Evolutionary conservation across 2,113 vertebrate genomes (phyloP).

Genomic region (Brienomyrus brachyistius): DNA sequence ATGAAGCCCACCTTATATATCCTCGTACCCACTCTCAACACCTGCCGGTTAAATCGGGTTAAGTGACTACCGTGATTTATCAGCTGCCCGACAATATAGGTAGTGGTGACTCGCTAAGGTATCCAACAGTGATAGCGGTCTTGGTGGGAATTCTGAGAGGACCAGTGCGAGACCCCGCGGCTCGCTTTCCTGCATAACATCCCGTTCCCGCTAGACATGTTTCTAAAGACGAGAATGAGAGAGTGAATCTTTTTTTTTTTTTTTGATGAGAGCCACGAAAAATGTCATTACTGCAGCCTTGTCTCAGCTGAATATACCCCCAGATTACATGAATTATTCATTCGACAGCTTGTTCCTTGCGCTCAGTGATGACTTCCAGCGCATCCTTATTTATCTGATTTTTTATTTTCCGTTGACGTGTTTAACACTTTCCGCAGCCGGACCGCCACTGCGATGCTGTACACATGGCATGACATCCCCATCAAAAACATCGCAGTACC

Average conservation of each 20-base stretch:
- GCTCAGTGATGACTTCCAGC: not conserved
- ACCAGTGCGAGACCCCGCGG: not conserved
- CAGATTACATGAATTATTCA: conserved; percentile 13
- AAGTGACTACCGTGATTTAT: not conserved
- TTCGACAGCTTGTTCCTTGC: not conserved
- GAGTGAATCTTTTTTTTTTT: not conserved
- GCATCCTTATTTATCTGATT: not conserved
- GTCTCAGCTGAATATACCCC: not conserved
- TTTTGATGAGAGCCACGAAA: not conserved
- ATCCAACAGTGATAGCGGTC: not conserved
- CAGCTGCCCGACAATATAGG: not conserved
- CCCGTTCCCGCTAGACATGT: not conserved
- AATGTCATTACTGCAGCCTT: conserved; percentile 2
- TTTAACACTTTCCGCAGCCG: not conserved
- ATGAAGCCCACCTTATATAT: not conserved
- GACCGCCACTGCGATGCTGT: not conserved
- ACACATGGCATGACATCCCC: not conserved
- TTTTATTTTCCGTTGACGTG: not conserved
- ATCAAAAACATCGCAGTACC: not conserved
- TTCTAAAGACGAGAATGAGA: not conserved
- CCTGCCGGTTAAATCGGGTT: not conserved
- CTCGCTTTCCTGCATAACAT: not conserved
- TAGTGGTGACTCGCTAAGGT: not conserved
- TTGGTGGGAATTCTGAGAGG: not conserved
- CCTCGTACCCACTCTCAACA: not conserved